Conservation (phyloP, 2,888 invertebrate species). For the Portevinia maculata region DNA sequence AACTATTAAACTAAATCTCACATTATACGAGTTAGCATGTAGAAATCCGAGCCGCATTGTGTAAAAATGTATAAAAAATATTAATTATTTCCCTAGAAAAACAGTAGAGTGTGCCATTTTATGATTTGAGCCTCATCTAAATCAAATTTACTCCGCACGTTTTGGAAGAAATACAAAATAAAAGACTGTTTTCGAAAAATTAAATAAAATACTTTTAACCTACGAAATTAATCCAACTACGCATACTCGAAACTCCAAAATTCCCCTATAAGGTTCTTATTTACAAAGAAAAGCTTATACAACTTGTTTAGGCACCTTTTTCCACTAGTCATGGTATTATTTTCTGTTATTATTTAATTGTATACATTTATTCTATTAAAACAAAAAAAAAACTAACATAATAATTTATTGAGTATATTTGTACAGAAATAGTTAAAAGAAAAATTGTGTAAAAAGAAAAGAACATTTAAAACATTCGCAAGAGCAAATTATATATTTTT, state of each 20-base stretch:
- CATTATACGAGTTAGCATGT: constrained; percentile 15
- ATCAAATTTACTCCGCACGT: background rate
- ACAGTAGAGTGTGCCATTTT: constrained; percentile 30
- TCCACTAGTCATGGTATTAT: constrained; percentile 64
- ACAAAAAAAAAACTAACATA: constrained; percentile 18
- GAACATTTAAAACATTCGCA: constrained; percentile 23
- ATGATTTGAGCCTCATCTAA: constrained; percentile 3
- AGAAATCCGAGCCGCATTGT: constrained; percentile 64
- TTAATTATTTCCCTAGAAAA: constrained; percentile 4
- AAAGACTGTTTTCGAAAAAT: constrained; percentile 56
- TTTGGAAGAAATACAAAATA: constrained; percentile 12
- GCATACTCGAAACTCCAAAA: constrained; percentile 29
- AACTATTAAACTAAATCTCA: constrained; percentile 17
- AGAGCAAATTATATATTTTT: constrained; percentile 32
- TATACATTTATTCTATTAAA: constrained; percentile 24
- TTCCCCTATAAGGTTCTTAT: constrained; percentile 29
- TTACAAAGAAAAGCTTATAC: constrained; percentile 20
- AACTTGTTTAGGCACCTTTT: constrained; percentile 29
- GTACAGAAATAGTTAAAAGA: constrained; percentile 20
- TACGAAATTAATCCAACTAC: constrained; percentile 15
- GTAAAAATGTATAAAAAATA: constrained; percentile 7
- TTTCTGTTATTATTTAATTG: constrained; percentile 11
- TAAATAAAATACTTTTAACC: background rate
- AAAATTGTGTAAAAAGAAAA: constrained; percentile 34
- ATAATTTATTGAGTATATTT: constrained; percentile 47